A percentile compares a stretch with the other conserved stretches of the same genome.
Conservation (phyloP, 2,797 vertebrate species). For the Pristis pectinata region DNA sequence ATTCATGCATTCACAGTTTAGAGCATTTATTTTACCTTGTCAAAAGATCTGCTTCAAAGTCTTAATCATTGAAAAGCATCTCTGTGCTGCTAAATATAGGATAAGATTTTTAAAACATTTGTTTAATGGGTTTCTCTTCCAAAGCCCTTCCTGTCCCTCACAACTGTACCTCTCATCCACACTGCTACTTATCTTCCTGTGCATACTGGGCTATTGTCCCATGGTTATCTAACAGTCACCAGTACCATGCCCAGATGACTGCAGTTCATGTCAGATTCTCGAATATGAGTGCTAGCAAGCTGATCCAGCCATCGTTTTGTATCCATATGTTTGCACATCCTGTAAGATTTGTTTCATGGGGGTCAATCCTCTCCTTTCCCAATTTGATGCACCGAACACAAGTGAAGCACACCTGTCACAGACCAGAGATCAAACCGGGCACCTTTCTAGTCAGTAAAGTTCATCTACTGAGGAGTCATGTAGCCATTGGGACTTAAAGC, state of each 20-base stretch:
- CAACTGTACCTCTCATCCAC: no score
- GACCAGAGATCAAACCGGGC: neutral
- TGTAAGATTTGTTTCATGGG: neutral
- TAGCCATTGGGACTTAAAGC: neutral
- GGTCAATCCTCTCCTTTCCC: neutral
- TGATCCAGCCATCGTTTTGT: neutral
- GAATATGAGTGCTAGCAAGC: neutral
- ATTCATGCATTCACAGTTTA: neutral
- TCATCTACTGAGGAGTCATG: neutral
- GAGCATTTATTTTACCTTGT: neutral
- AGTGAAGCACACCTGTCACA: neutral
- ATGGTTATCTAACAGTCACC: neutral
- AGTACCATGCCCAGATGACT: neutral
- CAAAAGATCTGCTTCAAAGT: neutral
- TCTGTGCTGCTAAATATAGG: neutral
- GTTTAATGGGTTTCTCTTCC: neutral
- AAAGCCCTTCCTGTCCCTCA: no score
- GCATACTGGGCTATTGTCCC: neutral
- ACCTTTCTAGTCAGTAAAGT: neutral
- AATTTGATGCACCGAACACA: neutral
- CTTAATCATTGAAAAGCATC: neutral
- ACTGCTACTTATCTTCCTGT: no score
- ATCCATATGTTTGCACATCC: neutral
- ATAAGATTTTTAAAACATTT: neutral
- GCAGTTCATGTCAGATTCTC: neutral